Percentiles rank a stretch among this genome's conserved stretches.
Conservation (phyloP, 1,140 invertebrate species). For the Bacillus rossius region DNA sequence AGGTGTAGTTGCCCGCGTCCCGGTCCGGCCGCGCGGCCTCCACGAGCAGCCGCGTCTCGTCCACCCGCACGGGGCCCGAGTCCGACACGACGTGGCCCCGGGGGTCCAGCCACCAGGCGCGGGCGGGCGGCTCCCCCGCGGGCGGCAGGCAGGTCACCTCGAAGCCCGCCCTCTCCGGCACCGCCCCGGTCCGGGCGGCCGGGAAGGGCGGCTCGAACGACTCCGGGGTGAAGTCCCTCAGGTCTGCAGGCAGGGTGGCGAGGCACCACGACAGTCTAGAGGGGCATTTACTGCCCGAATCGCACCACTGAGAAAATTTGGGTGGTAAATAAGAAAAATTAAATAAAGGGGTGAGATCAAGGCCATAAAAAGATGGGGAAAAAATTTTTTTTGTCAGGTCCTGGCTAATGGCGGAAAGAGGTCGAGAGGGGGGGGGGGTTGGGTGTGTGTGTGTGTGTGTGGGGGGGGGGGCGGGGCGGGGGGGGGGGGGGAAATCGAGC, state of each 20-base stretch:
- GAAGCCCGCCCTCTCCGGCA: constrained; percentile 38
- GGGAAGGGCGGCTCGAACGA: constrained; percentile 23
- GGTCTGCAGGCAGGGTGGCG: constrained; percentile 48
- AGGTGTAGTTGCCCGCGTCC: constrained; percentile 64
- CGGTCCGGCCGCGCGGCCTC: constrained; percentile 47
- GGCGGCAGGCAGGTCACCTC: constrained; percentile 42
- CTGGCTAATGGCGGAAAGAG: no score
- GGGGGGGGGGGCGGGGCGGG: no score
- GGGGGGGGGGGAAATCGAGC: no score
- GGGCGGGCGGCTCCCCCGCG: constrained; percentile 47
- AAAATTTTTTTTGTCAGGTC: no score
- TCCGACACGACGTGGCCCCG: constrained; percentile 53
- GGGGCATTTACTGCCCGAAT: no score
- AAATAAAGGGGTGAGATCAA: no score
- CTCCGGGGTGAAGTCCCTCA: constrained; percentile 48
- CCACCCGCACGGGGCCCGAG: constrained; percentile 51
- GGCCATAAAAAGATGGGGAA: no score
- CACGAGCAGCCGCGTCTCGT: constrained; percentile 56
- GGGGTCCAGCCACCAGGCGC: constrained; percentile 59
- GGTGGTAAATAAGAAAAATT: no score
- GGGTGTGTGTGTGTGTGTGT: no score
- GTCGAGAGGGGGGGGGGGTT: no score
- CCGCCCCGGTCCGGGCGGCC: constrained; percentile 34
- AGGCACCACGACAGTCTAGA: no score
- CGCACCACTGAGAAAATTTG: no score